Conservation (phyloP, 2,888 invertebrate species). For the Hemaris fuciformis region DNA sequence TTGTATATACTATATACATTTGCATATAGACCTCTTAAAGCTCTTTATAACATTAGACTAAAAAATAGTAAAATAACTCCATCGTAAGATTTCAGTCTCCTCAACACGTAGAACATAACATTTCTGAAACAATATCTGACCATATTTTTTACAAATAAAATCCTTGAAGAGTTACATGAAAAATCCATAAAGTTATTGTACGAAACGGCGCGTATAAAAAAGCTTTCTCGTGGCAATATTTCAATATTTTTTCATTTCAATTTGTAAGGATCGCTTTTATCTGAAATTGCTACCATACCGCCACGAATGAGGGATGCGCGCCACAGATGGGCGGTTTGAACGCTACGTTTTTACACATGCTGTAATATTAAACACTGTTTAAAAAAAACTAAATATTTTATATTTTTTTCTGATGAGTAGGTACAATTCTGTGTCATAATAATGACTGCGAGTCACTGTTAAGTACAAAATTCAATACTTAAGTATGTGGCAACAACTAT, state of each 20-base stretch:
- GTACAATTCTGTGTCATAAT: too few species aligned
- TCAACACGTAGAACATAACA: neutral
- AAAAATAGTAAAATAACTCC: too few species aligned
- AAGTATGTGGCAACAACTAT: too few species aligned
- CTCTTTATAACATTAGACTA: too few species aligned
- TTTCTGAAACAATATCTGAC: neutral
- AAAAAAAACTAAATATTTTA: too few species aligned
- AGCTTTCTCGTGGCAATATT: slow-evolving; percentile 16
- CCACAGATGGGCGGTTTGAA: slow-evolving; percentile 36
- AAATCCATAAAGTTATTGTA: slow-evolving; percentile 1
- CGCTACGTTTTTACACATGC: slow-evolving; percentile 18
- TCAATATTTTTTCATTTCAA: slow-evolving; percentile 64
- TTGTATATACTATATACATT: too few species aligned
- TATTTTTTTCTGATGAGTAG: too few species aligned
- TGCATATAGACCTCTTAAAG: too few species aligned
- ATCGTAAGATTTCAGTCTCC: neutral
- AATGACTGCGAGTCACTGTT: too few species aligned
- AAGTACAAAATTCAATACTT: too few species aligned
- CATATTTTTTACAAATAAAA: neutral
- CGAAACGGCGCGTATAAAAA: neutral
- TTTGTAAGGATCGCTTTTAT: slow-evolving; percentile 73
- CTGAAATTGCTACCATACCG: slow-evolving; percentile 78
- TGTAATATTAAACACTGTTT: neutral
- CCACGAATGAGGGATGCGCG: slow-evolving; percentile 43
- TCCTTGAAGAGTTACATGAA: neutral